phyloP scores from a whole-genome alignment of 2,888 invertebrate species.

The Aplocera efformata region DNA sequence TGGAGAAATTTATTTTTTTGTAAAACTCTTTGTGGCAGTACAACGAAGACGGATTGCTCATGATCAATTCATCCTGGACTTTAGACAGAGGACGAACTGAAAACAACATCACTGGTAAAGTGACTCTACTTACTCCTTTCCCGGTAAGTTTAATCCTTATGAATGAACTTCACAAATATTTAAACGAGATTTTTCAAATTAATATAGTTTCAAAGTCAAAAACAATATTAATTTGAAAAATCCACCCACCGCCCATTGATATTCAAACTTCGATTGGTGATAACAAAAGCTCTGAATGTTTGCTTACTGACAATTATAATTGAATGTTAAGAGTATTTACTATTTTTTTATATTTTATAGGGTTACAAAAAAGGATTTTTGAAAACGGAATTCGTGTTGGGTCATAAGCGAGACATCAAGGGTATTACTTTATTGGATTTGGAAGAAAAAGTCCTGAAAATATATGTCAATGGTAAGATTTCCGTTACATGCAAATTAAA shows the following conservation, averaged over 20 bases:
- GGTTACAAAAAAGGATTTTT: slow-evolving; percentile 85
- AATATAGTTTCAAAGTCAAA: too few relatives aligned
- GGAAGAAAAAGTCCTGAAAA: slow-evolving; percentile 85
- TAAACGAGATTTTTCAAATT: too few relatives aligned
- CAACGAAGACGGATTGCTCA: slow-evolving; percentile 83
- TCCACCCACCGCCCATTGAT: too few relatives aligned
- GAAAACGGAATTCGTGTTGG: slow-evolving; percentile 83
- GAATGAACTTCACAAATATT: neutral
- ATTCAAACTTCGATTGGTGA: too few relatives aligned
- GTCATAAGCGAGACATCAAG: slow-evolving; percentile 82
- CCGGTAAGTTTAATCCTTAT: slow-evolving; percentile 42
- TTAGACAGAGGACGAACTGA: slow-evolving; percentile 75
- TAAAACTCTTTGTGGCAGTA: slow-evolving; percentile 73
- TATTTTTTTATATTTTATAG: slow-evolving; percentile 39
- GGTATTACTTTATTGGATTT: slow-evolving; percentile 86
- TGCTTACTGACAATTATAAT: too few relatives aligned
- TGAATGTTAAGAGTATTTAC: too few relatives aligned
- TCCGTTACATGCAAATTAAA: too few relatives aligned
- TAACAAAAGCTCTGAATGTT: too few relatives aligned
- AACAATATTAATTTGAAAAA: too few relatives aligned
- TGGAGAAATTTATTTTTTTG: too few relatives aligned
- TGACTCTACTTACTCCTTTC: slow-evolving; percentile 84
- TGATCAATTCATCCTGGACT: slow-evolving; percentile 86
- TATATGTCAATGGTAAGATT: slow-evolving; percentile 80
- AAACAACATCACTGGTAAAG: slow-evolving; percentile 84